Evolutionary conservation across 2,113 vertebrate species (phyloP).

Genomic region (Spilogale gracilis): DNA sequence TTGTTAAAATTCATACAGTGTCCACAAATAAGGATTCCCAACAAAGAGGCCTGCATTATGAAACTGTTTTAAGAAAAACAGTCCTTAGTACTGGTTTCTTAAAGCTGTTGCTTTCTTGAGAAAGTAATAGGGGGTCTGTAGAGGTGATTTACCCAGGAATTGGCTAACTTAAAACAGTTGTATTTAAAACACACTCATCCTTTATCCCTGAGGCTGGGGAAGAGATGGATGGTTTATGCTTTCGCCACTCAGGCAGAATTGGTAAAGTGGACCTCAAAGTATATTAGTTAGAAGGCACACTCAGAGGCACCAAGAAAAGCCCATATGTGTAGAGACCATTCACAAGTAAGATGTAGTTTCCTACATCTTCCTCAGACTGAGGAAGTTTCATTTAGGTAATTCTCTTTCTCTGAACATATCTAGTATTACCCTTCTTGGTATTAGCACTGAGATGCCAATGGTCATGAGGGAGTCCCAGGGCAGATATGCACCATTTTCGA

Average conservation of each 20-base stretch:
- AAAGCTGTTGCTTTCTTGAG: not conserved
- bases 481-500: not conserved
- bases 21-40: not conserved
- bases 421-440: not conserved
- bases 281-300: not conserved
- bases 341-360: not conserved
- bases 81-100: not conserved
- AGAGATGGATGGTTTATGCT: conserved; percentile 61
- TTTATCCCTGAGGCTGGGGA: conserved; percentile 48
- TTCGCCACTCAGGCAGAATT: conserved; percentile 63
- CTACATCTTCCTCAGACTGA: not conserved
- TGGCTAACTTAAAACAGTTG: conserved; percentile 32
- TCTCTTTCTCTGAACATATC: not conserved
- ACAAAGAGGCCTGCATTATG: not conserved
- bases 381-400: not conserved
- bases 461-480: not conserved
- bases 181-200: conserved; percentile 37
- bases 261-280: conserved; percentile 69
- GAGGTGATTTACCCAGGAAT: conserved; percentile 47
- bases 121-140: not conserved
- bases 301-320: conserved; percentile 15
- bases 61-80: conserved; percentile 22
- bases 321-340: not conserved
- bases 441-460: not conserved
- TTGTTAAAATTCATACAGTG: not conserved